Conservation (phyloP, 2,888 invertebrate genomes). For the Chymomyza amoena region DNA sequence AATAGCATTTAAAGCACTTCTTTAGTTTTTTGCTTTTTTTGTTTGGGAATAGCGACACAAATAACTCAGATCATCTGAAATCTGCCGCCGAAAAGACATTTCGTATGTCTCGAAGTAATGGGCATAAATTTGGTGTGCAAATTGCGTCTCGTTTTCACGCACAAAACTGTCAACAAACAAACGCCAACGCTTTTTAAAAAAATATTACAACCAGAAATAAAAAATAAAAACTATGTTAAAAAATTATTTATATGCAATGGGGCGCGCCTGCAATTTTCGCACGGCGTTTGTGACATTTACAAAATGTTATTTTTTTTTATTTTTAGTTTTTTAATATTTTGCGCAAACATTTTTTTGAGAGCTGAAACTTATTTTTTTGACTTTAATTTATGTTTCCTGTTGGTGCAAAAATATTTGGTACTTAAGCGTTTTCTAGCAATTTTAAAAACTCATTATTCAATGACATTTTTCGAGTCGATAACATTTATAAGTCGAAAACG, state of each 20-base stretch:
- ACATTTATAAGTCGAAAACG: constrained; percentile 9
- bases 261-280: constrained; percentile 62
- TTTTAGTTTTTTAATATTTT: constrained; percentile 38
- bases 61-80: constrained; percentile 32
- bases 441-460: constrained; percentile 61
- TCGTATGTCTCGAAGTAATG: constrained; percentile 36
- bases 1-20: constrained; percentile 29
- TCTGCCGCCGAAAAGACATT: constrained; percentile 35
- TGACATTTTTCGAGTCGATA: constrained; percentile 50
- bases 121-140: constrained; percentile 53
- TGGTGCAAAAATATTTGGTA: constrained; percentile 11
- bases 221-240: constrained; percentile 17
- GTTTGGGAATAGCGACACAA: constrained; percentile 1
- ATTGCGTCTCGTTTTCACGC: constrained; percentile 2
- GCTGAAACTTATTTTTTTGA: constrained; percentile 37
- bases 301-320: constrained; percentile 53
- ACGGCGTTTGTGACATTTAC: constrained; percentile 67
- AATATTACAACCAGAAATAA: constrained; percentile 2
- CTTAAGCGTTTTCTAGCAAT: constrained; percentile 10
- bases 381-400: constrained; percentile 73
- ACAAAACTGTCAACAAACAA: constrained; percentile 39
- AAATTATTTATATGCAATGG: constrained; percentile 32
- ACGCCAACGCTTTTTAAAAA: constrained; percentile 11
- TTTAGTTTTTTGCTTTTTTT: constrained; percentile 16
- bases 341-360: constrained; percentile 14